These are phyloP conservation scores for Microcebus ravelobensis DNA, from an alignment of 2,113 vertebrate species.

Conservation along the genomic window DNA sequence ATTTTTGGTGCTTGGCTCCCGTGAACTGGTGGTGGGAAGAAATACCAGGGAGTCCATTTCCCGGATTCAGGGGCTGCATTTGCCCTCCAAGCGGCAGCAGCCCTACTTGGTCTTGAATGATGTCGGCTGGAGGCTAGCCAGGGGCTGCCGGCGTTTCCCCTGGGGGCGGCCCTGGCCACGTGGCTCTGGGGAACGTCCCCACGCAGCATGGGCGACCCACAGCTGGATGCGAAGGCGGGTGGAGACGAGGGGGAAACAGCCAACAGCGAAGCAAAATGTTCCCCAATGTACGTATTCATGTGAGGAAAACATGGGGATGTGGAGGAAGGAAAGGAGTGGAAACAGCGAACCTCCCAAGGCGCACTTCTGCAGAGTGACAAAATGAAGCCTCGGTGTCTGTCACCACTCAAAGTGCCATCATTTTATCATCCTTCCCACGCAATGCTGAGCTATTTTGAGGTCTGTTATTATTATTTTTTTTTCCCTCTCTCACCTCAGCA, in stretches of 20 bases:
- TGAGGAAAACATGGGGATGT: constrained; percentile 56
- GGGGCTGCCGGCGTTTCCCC: accelerated
- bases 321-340: constrained; percentile 41
- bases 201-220: accelerated
- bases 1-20: neutral
- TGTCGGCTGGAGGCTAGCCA: neutral
- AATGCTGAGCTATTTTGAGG: constrained; percentile 71
- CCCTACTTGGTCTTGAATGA: neutral
- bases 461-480: constrained; percentile 51
- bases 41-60: neutral
- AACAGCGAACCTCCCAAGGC: constrained; percentile 43
- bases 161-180: accelerated
- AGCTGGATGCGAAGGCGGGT: constrained; percentile 29
- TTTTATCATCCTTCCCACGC: constrained; percentile 69
- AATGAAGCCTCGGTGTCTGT: constrained; percentile 73
- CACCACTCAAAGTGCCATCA: constrained; percentile 48
- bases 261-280: constrained; percentile 66
- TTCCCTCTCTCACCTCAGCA: constrained; percentile 37
- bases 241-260: constrained; percentile 30
- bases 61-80: neutral
- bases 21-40: neutral
- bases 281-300: constrained; percentile 69
- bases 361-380: constrained; percentile 48
- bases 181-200: accelerated
- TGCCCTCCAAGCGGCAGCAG: neutral